A percentile compares a stretch with the other conserved stretches of the same genome.
These are phyloP conservation scores for Brenthis hecate DNA, from an alignment of 2,888 invertebrate species.

Conservation along the genomic window DNA sequence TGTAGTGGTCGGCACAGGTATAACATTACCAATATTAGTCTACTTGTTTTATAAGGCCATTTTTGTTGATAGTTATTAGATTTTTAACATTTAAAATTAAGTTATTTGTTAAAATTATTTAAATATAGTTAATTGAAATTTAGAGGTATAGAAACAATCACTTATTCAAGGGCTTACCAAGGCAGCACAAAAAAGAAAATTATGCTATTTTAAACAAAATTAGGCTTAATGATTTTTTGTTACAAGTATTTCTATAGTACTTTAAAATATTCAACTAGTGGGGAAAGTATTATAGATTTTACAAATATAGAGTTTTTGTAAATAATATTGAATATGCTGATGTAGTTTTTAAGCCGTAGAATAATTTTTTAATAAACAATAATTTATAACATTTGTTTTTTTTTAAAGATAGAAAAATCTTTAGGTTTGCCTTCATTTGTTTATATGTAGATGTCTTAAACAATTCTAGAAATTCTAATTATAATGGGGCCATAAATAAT, in stretches of 20 bases:
- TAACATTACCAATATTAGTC: constrained; percentile 85
- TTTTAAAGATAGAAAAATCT: background rate
- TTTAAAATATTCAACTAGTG: constrained; percentile 1
- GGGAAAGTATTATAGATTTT: background rate
- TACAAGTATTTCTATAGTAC: background rate
- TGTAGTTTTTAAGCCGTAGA: constrained; percentile 21
- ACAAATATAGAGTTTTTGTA: constrained; percentile 12
- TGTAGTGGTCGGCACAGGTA: constrained; percentile 87
- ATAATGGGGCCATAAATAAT: too few relatives aligned
- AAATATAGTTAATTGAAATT: too few relatives aligned
- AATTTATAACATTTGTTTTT: background rate
- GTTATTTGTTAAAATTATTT: background rate
- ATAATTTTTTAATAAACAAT: constrained; percentile 19
- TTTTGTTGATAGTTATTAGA: constrained; percentile 51
- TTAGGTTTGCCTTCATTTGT: too few relatives aligned
- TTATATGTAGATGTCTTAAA: background rate
- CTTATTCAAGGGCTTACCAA: background rate
- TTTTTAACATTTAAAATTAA: background rate
- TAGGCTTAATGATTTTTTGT: background rate
- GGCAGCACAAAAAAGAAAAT: constrained; percentile 2
- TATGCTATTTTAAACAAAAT: background rate
- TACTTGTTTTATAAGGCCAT: constrained; percentile 72
- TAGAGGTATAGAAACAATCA: too few relatives aligned
- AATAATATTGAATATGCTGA: constrained; percentile 12
- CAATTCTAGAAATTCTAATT: too few relatives aligned